Percentiles rank a stretch among this genome's conserved stretches.
phyloP scores from a whole-genome alignment of 1,140 invertebrate genomes.

The Prorops nasuta region DNA sequence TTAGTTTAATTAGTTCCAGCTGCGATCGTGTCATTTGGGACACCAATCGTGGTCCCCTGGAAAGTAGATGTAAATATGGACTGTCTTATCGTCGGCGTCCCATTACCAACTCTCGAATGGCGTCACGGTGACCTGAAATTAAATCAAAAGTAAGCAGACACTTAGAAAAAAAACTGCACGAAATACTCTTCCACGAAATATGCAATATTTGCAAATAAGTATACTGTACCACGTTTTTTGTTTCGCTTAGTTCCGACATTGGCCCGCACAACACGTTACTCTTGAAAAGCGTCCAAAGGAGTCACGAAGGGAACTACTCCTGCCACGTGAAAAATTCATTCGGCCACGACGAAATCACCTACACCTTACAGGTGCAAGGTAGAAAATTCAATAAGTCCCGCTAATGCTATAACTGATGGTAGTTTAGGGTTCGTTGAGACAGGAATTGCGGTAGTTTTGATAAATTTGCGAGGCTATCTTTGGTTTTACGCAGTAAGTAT shows the following conservation, averaged over 20 bases:
- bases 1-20: constrained; percentile 60
- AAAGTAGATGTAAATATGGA: constrained; percentile 60
- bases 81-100: constrained; percentile 64
- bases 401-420: no score
- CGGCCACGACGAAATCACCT: constrained; percentile 63
- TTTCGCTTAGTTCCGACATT: constrained; percentile 49
- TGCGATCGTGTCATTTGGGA: constrained; percentile 63
- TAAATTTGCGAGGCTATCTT: no score
- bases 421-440: no score
- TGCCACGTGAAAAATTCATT: constrained; percentile 63
- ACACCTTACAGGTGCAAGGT: constrained; percentile 64
- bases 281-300: constrained; percentile 59
- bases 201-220: no score
- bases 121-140: constrained; percentile 51
- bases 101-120: constrained; percentile 57
- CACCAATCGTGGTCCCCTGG: constrained; percentile 56
- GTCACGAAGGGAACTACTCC: constrained; percentile 66
- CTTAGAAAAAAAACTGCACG: no score
- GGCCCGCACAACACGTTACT: constrained; percentile 62
- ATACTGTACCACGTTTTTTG: no score
- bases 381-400: no score
- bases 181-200: no score
- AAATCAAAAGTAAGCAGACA: constrained; percentile 45
- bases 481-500: no score
- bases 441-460: no score